Base-by-base conservation (phyloP, 2,797 vertebrate species). In the Naso thynnoides region DNA sequence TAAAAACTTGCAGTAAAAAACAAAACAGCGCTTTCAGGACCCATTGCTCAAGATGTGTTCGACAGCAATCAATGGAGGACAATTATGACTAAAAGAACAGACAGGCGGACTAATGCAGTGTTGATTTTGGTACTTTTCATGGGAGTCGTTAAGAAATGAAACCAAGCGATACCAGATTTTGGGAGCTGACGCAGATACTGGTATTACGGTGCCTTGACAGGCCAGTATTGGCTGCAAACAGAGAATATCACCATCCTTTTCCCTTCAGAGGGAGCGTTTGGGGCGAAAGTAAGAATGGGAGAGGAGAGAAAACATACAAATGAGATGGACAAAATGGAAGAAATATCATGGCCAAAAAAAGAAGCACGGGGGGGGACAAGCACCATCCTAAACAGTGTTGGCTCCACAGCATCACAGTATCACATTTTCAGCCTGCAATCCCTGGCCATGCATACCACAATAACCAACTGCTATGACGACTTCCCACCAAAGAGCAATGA, bases 401-500 rank as follows among this genome's bases (percentile, higher is more conserved):
- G 48, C 70, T 71, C 62, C 50, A 39, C 49, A 57, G 50, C 74
- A 27, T 60, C 31, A 24, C 49, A 64, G 55, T 56, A 63, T 70
- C 31, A 36, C 67, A 50, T 38, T 68, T 61, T 61, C 70, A 76
- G 44, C 50, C 67, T 63, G 50, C 24, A 60, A 54, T 68, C 56
- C 41, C 59, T n/a, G 14, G 60, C 65, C 68, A 81, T 75, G 36
- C 58, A 21, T 18, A 70, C 7, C 23, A 31, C 68, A 66, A 53
- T 18, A 69, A 59, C 50, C 53, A 57, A 70, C 44, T 57, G 75
- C 78, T 78, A 60, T 78, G 66, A 76, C 47, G 60, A 77, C 67
- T 82, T 41, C 18, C 53, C 78, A 83, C 60, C 29, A 70, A 84
- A 50, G 15, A 79, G 61, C 70, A 70, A 70, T 83, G 75, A 82